phyloP scores from a whole-genome alignment of 1,140 invertebrate genomes.

The Ceratitis capitata region DNA sequence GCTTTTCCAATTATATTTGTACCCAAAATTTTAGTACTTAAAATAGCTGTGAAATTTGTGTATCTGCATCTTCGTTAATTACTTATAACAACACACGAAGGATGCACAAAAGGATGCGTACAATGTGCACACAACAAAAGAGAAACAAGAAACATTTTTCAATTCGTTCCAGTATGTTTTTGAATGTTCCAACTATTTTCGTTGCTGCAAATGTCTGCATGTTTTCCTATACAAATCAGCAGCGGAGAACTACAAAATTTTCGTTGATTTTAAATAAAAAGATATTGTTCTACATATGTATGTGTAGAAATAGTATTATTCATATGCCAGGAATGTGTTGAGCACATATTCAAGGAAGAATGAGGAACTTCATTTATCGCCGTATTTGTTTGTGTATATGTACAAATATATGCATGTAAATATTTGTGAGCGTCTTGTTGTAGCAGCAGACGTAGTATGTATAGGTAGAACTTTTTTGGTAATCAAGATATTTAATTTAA shows the following conservation, averaged over 20 bases:
- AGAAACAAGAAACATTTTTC: no score
- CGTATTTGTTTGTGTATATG: neutral
- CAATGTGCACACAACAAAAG: neutral
- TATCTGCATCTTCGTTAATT: conserved; percentile 18
- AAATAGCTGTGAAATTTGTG: neutral
- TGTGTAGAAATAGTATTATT: neutral
- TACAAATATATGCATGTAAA: neutral
- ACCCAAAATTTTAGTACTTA: neutral
- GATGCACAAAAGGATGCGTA: conserved; percentile 19
- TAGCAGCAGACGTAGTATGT: no score
- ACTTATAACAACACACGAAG: conserved; percentile 10
- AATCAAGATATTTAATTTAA: no score
- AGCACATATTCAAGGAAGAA: no score
- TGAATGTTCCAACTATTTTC: neutral
- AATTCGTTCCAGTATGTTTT: neutral
- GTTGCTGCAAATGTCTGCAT: neutral
- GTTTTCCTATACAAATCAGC: no score
- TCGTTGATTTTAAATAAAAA: neutral
- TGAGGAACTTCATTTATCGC: neutral
- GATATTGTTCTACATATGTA: neutral
- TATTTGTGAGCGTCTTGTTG: neutral
- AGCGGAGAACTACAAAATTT: neutral
- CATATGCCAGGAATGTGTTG: neutral
- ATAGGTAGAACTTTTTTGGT: no score
- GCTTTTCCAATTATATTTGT: neutral